phyloP scores from a whole-genome alignment of 2,113 vertebrate species.

The Henicopernis longicauda region DNA sequence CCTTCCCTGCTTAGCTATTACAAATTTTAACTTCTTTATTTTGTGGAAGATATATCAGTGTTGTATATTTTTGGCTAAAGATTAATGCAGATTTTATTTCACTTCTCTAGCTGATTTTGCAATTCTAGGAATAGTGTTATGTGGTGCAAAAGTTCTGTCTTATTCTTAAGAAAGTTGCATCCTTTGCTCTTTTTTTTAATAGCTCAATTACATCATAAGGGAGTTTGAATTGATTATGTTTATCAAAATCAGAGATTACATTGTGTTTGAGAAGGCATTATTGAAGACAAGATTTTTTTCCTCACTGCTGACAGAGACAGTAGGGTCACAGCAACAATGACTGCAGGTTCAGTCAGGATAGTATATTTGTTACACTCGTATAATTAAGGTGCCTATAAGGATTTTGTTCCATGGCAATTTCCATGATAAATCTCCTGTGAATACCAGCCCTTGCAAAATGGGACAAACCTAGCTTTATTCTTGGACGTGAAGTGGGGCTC shows the following conservation, averaged over 20 bases:
- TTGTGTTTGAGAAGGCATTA: not conserved
- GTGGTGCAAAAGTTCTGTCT: not conserved
- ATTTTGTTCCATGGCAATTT: not conserved
- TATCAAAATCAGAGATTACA: not conserved
- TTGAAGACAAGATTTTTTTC: not conserved
- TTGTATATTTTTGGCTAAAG: not conserved
- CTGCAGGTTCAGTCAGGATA: not conserved
- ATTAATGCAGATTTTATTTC: not conserved
- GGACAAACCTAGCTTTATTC: not conserved
- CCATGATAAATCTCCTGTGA: not conserved
- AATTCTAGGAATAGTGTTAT: not conserved
- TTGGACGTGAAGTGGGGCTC: not conserved
- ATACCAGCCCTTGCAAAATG: not conserved
- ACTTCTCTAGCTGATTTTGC: not conserved
- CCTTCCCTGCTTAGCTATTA: not conserved
- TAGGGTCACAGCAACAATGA: not conserved
- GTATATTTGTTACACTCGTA: accelerated
- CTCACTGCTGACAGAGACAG: not conserved
- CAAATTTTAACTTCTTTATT: not conserved
- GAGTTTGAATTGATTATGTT: not conserved
- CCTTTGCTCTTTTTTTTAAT: not conserved
- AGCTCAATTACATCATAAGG: not conserved
- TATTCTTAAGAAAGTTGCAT: not conserved
- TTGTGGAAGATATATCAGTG: not conserved
- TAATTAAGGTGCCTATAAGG: not conserved